Percentiles rank a stretch among this genome's conserved stretches.
Evolutionary conservation across 37 sponge, comb jelly and placozoan genomes (phyloP).

Genomic region (Crambe crambe): DNA sequence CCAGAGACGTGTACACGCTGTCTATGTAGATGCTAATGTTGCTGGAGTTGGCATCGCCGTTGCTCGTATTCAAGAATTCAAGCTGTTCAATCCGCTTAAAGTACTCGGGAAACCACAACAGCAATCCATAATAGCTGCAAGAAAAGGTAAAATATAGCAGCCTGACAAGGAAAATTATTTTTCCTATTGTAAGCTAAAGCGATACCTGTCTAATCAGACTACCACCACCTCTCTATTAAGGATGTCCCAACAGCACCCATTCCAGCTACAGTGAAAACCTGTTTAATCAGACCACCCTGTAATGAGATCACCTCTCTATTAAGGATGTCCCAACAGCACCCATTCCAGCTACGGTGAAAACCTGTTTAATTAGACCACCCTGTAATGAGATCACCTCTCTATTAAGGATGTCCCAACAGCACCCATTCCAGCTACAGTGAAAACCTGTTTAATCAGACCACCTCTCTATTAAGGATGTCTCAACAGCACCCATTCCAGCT

Average conservation of each 20-base stretch:
- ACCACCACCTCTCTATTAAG: neutral
- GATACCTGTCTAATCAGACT: neutral
- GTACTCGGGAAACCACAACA: conserved; percentile 96
- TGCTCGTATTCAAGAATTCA: neutral
- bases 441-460: too few relatives aligned
- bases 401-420: too few relatives aligned
- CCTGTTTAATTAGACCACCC: too few relatives aligned
- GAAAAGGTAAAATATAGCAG: neutral
- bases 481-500: too few relatives aligned
- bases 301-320: neutral
- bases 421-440: too few relatives aligned
- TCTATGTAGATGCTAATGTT: conserved; percentile 43
- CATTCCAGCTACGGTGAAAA: too few relatives aligned
- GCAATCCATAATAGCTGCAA: conserved; percentile 87
- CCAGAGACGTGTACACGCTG: conserved; percentile 57
- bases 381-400: too few relatives aligned
- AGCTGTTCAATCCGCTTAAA: conserved; percentile 37
- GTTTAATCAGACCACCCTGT: neutral
- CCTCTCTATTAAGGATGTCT: too few relatives aligned
- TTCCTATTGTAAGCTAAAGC: too few relatives aligned
- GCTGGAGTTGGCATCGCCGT: neutral
- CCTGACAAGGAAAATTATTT: neutral
- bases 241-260: too few relatives aligned
- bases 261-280: too few relatives aligned
- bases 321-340: too few relatives aligned